phyloP scores from a whole-genome alignment of 1,140 invertebrate genomes.

The Tetragnatha versicolor region DNA sequence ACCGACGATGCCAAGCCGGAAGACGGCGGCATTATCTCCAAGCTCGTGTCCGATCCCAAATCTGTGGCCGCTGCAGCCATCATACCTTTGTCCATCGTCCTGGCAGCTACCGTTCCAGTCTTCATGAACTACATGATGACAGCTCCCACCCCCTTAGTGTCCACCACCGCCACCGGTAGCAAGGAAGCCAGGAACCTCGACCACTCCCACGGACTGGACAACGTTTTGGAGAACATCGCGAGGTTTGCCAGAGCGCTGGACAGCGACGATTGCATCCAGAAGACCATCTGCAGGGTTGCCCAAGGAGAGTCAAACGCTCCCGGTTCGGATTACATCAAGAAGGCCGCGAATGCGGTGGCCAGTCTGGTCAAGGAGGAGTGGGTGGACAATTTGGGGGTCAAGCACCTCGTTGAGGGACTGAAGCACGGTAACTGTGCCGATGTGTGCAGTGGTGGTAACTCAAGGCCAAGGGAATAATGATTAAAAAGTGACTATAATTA shows the following conservation, averaged over 20 bases:
- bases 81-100: conserved; percentile 10
- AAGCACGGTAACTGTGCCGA: conserved; percentile 40
- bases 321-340: conserved; percentile 12
- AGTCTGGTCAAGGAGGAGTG: conserved; percentile 25
- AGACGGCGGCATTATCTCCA: conserved; percentile 11
- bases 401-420: conserved; percentile 3
- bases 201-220: not conserved
- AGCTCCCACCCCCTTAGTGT: not conserved
- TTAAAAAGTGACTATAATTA: no score
- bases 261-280: conserved; percentile 22
- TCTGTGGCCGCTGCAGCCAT: conserved; percentile 4
- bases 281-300: conserved; percentile 13
- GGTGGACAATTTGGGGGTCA: conserved; percentile 4
- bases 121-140: conserved; percentile 46
- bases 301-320: not conserved
- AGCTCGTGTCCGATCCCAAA: conserved; percentile 28
- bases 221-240: conserved; percentile 3
- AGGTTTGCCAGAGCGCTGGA: conserved; percentile 18
- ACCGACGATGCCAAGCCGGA: not conserved
- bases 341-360: not conserved
- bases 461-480: not conserved
- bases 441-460: not conserved
- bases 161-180: conserved; percentile 15
- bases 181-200: conserved; percentile 20
- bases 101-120: conserved; percentile 27